Percentiles rank a stretch among this genome's conserved stretches.
phyloP scores from a whole-genome alignment of 2,797 vertebrate species.

The Geotrypetes seraphini region DNA sequence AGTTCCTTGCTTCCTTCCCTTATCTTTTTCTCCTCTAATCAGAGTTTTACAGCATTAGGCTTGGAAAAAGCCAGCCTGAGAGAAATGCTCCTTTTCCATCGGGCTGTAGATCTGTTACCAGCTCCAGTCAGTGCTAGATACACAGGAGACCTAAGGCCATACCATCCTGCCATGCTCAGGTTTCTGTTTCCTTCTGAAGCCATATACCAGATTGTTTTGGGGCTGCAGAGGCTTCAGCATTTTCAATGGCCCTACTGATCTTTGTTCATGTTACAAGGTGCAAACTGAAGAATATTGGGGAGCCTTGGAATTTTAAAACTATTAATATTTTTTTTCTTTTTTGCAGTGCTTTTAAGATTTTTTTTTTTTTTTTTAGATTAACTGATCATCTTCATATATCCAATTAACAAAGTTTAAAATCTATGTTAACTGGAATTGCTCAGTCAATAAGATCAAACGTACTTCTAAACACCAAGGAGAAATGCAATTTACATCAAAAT shows the following conservation, averaged over 20 bases:
- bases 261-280: constrained; percentile 41
- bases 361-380: constrained; percentile 24
- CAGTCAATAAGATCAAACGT: no score
- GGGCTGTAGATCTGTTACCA: no score
- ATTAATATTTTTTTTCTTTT: neutral
- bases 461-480: no score
- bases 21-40: no score
- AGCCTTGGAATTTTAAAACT: neutral
- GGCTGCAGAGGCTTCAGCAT: constrained; percentile 51
- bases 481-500: no score
- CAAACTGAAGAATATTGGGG: constrained; percentile 34
- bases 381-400: constrained; percentile 22
- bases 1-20: no score
- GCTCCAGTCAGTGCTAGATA: constrained; percentile 41
- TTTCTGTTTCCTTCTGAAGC: constrained; percentile 65
- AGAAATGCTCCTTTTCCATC: no score
- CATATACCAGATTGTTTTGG: constrained; percentile 62
- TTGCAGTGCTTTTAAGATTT: constrained; percentile 22
- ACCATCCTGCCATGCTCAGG: constrained; percentile 53
- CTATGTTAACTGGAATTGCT: constrained; percentile 10
- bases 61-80: no score
- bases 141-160: constrained; percentile 48
- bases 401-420: constrained; percentile 32
- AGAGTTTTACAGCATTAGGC: no score
- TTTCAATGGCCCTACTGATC: constrained; percentile 52